Evolutionary conservation across 2,113 vertebrate genomes (phyloP).

Genomic region (Oenanthe melanoleuca): DNA sequence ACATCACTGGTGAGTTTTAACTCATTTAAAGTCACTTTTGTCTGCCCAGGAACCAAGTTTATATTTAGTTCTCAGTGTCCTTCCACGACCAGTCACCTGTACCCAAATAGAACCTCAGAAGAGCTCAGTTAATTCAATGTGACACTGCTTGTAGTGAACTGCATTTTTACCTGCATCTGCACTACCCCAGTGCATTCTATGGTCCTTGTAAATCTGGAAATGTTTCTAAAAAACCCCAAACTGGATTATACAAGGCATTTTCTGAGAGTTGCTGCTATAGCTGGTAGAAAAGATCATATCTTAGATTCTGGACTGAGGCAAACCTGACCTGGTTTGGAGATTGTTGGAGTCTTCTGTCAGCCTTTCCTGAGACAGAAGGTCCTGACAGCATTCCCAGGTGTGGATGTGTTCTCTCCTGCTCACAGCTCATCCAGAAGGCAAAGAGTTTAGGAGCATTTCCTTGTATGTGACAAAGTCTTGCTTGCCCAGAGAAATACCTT

Average conservation of each 20-base stretch:
- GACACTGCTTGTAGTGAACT: background rate
- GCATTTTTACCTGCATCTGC: background rate
- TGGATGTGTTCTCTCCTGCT: background rate
- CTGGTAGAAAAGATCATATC: background rate
- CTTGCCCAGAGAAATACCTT: background rate
- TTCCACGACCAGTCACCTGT: background rate
- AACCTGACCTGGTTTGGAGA: background rate
- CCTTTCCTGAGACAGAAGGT: background rate
- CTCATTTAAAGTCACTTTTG: background rate
- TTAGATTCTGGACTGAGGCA: background rate
- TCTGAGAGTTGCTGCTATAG: background rate
- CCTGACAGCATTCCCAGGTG: background rate
- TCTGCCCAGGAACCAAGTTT: background rate
- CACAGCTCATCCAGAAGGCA: background rate
- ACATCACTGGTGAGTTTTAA: background rate
- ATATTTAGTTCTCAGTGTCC: background rate
- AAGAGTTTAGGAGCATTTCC: background rate
- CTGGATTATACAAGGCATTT: background rate
- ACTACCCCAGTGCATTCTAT: background rate
- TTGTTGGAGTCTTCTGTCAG: background rate
- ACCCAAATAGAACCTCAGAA: background rate
- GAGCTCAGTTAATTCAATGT: background rate
- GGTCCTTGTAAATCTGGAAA: background rate
- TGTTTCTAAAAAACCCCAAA: background rate
- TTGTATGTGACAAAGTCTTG: background rate